Conservation (phyloP, 2,113 vertebrate genomes). For the Chlamydotis undulata region DNA sequence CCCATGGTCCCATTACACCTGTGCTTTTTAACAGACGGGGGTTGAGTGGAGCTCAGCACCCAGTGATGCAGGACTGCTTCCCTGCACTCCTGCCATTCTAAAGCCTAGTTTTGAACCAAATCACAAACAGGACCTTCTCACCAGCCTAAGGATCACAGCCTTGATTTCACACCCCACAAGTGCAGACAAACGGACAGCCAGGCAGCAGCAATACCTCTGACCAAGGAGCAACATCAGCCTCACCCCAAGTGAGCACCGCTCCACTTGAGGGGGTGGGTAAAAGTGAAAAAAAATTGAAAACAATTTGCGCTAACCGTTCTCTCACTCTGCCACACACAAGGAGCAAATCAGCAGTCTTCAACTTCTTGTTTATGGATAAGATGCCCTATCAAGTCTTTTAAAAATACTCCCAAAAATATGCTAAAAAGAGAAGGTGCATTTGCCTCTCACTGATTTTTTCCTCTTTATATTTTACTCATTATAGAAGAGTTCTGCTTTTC, state of each 20-base stretch:
- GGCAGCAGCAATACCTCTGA: not conserved
- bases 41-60: not conserved
- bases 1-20: not conserved
- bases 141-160: not conserved
- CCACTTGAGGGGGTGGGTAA: not conserved
- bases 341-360: not conserved
- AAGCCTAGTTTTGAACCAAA: not conserved
- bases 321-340: not conserved
- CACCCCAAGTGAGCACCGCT: not conserved
- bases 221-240: fast-evolving
- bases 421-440: not conserved
- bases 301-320: not conserved
- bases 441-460: not conserved
- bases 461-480: not conserved
- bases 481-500: not conserved
- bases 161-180: not conserved
- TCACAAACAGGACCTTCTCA: not conserved
- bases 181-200: not conserved
- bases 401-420: not conserved
- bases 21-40: not conserved
- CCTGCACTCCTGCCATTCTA: not conserved
- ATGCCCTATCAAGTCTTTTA: not conserved
- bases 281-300: not conserved
- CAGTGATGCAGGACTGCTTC: not conserved
- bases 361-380: not conserved